phyloP scores from a whole-genome alignment of 2,113 vertebrate genomes.

The Dendropsophus ebraccatus region DNA sequence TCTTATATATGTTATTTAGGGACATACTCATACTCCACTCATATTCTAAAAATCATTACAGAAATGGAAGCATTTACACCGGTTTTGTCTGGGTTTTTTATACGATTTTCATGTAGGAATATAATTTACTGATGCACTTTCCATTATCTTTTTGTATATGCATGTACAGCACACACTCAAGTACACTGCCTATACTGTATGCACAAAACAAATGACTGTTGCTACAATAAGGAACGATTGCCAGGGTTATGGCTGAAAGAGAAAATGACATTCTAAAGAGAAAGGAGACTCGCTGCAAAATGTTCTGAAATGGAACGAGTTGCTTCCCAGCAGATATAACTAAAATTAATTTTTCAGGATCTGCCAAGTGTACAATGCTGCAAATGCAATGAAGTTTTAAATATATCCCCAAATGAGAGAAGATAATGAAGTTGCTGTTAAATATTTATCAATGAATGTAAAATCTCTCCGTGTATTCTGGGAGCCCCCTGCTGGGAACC shows the following conservation, averaged over 20 bases:
- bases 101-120: not conserved
- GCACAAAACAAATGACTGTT: not conserved
- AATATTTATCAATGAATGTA: conserved; percentile 57
- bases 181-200: not conserved
- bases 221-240: not conserved
- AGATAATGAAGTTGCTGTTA: conserved; percentile 60
- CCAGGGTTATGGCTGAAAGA: conserved; percentile 16
- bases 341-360: conserved; percentile 59
- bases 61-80: too few relatives aligned
- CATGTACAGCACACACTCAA: not conserved
- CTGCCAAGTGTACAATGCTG: conserved; percentile 58
- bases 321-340: conserved; percentile 55
- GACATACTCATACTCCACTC: too few relatives aligned
- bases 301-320: conserved; percentile 51
- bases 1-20: not conserved
- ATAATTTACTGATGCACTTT: not conserved
- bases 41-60: too few relatives aligned
- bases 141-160: not conserved
- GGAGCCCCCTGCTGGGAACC: conserved; percentile 69
- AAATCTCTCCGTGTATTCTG: conserved; percentile 61
- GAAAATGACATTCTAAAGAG: conserved; percentile 36
- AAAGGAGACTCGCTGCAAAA: conserved; percentile 48
- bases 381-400: conserved; percentile 59
- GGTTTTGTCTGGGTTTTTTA: too few relatives aligned
- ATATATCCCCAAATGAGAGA: conserved; percentile 58